These are phyloP conservation scores for Chinchilla lanigera DNA, from an alignment of 2,113 vertebrate genomes.

Conservation along the genomic window DNA sequence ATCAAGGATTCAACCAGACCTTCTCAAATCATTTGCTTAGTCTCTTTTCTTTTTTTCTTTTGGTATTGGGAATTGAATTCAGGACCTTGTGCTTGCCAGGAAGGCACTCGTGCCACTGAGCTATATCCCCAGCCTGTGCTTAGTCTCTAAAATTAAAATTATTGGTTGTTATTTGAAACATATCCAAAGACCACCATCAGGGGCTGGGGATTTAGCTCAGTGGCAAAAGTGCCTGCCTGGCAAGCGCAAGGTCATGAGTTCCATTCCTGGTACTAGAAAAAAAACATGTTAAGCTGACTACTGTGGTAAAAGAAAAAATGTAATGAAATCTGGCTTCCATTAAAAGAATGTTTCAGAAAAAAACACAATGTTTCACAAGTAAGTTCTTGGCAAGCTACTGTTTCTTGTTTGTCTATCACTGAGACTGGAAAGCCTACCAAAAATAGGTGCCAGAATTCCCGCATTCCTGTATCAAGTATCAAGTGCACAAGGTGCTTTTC, in stretches of 20 bases:
- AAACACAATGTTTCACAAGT: conserved; percentile 47
- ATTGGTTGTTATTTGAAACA: conserved; percentile 22
- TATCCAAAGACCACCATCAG: conserved; percentile 10
- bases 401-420: conserved; percentile 21
- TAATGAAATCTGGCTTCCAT: conserved; percentile 40
- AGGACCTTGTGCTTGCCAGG: no score
- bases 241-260: no score
- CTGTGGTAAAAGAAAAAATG: conserved; percentile 10
- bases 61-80: no score
- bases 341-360: neutral
- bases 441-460: neutral
- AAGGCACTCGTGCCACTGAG: no score
- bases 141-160: conserved; percentile 39
- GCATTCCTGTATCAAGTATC: conserved; percentile 11
- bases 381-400: neutral
- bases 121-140: no score
- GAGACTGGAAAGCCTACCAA: neutral
- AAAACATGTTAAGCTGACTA: conserved; percentile 8
- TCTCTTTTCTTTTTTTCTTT: no score
- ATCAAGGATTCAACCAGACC: neutral
- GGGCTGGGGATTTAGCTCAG: no score
- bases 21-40: conserved; percentile 1
- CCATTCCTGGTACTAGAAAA: no score
- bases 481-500: conserved; percentile 30
- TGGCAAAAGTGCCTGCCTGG: no score